These are phyloP conservation scores for Actinopyga echinites DNA, from an alignment of 53 echinoderm and acorn worm genomes.

Conservation along the genomic window DNA sequence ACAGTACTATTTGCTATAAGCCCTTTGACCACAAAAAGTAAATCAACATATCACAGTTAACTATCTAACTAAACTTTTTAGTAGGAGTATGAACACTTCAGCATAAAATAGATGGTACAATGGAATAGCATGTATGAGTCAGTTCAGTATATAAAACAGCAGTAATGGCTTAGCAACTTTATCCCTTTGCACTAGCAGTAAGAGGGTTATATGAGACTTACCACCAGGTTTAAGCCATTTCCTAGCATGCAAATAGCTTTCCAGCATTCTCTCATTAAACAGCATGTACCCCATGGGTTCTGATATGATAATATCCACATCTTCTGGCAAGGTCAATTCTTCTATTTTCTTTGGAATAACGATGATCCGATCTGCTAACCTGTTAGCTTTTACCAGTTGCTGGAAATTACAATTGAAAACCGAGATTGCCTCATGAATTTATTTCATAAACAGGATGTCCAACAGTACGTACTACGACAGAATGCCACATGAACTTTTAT, in stretches of 20 bases:
- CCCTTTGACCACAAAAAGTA: too few species aligned
- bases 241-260: constrained; percentile 94
- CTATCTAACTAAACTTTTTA: too few species aligned
- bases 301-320: constrained; percentile 89
- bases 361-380: constrained; percentile 73
- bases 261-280: constrained; percentile 98
- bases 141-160: too few species aligned
- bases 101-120: too few species aligned
- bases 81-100: too few species aligned
- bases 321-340: constrained; percentile 84
- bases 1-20: too few species aligned
- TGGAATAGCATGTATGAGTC: too few species aligned
- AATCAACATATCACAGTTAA: too few species aligned
- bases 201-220: constrained; percentile 14
- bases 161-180: too few species aligned
- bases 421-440: neutral
- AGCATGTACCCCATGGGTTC: constrained; percentile 99
- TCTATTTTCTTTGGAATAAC: constrained; percentile 92
- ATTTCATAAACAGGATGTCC: neutral
- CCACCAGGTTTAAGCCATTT: constrained; percentile 96
- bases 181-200: too few species aligned
- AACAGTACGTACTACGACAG: neutral
- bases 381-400: constrained; percentile 90
- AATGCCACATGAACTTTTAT: neutral
- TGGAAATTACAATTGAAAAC: neutral